Evolutionary conservation across 1,140 invertebrate genomes (phyloP).

Genomic region (Cherax quadricarinatus): DNA sequence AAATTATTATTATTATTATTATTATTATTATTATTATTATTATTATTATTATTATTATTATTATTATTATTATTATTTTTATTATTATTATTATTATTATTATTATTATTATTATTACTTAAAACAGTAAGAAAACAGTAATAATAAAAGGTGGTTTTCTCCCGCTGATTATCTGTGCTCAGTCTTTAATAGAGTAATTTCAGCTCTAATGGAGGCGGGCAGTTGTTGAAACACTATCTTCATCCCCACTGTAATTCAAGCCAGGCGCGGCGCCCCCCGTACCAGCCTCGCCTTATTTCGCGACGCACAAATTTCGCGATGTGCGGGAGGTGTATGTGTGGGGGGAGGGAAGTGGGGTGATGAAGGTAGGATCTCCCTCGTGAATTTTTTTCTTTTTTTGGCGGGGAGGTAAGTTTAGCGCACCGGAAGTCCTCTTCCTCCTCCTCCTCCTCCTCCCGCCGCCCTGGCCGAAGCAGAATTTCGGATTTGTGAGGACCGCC

Average conservation of each 20-base stretch:
- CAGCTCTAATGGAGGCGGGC: background rate
- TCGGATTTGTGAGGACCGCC: conserved; percentile 17
- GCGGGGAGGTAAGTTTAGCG: conserved; percentile 21
- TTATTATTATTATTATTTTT: too few relatives aligned
- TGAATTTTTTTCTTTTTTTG: background rate
- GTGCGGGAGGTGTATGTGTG: too few relatives aligned
- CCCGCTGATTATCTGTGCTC: too few relatives aligned
- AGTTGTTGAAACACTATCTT: background rate
- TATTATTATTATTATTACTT: too few relatives aligned
- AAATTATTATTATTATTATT: too few relatives aligned
- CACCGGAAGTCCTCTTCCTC: background rate
- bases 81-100: too few relatives aligned
- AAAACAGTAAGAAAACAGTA: too few relatives aligned
- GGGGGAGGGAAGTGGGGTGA: too few relatives aligned
- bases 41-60: too few relatives aligned
- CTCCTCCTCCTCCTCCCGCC: too few relatives aligned
- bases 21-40: too few relatives aligned
- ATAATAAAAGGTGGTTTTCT: too few relatives aligned
- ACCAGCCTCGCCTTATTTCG: conserved; percentile 14
- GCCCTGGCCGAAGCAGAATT: conserved; percentile 8
- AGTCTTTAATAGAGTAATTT: background rate
- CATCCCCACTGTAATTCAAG: background rate
- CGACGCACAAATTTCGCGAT: conserved; percentile 18
- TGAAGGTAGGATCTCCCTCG: background rate
- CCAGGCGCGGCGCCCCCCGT: background rate